Conservation (phyloP, 2,113 vertebrate genomes). For the Picathartes gymnocephalus region DNA sequence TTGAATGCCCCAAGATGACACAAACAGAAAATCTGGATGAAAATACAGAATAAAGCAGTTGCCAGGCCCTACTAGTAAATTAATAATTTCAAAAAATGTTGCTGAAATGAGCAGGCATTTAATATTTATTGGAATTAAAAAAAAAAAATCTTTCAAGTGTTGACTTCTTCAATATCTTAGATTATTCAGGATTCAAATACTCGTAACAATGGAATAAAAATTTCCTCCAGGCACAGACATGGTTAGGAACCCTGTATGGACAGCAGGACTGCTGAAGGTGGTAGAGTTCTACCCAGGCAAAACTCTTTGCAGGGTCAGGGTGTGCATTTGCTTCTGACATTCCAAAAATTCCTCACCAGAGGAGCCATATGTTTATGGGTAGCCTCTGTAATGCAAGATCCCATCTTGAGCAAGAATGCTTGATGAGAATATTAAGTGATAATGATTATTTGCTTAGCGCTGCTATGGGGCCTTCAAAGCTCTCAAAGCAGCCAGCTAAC, state of each 20-base stretch:
- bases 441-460: constrained; percentile 23
- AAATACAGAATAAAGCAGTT: constrained; percentile 41
- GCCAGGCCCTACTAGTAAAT: background rate
- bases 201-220: background rate
- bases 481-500: background rate
- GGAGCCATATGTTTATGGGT: background rate
- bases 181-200: background rate
- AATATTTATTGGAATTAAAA: background rate
- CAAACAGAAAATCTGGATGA: constrained; percentile 9
- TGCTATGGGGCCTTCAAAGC: background rate
- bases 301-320: background rate
- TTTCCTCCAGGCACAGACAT: background rate
- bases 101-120: background rate
- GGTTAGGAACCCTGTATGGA: background rate
- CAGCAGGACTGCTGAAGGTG: background rate
- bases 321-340: background rate
- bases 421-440: constrained; percentile 32
- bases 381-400: background rate
- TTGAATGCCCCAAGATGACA: background rate
- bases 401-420: background rate
- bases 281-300: background rate
- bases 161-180: background rate
- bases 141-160: background rate
- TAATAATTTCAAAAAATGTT: background rate
- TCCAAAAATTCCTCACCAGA: background rate